Percentiles rank a stretch among this genome's conserved stretches.
These are phyloP conservation scores for Oeneis ivallda DNA, from an alignment of 2,888 invertebrate species.

Conservation along the genomic window DNA sequence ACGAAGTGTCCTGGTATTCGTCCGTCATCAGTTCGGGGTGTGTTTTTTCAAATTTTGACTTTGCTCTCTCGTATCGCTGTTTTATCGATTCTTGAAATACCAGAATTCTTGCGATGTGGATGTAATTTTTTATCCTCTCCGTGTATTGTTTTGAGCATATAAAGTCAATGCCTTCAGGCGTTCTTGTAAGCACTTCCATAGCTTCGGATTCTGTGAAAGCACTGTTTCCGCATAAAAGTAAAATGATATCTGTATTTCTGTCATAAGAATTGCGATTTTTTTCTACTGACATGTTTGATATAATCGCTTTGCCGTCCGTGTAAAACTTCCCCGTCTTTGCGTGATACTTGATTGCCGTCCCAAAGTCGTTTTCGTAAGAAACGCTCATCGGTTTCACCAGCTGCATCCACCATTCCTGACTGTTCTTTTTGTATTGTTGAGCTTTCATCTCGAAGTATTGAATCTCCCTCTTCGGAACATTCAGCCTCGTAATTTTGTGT, in stretches of 20 bases:
- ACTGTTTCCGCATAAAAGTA: slow-evolving; percentile 24
- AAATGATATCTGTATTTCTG: slow-evolving; percentile 13
- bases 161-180: slow-evolving; percentile 52
- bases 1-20: background rate
- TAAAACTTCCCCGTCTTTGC: background rate
- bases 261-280: slow-evolving; percentile 7
- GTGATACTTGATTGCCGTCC: background rate
- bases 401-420: slow-evolving; percentile 15
- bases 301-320: background rate
- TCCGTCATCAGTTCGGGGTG: slow-evolving; percentile 12
- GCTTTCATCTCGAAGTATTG: background rate
- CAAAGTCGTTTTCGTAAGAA: slow-evolving; percentile 4
- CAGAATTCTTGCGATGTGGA: slow-evolving; percentile 47
- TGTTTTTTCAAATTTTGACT: slow-evolving; percentile 3
- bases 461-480: slow-evolving; percentile 17
- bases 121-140: slow-evolving; percentile 55
- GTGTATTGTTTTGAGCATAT: slow-evolving; percentile 24
- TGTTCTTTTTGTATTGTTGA: background rate
- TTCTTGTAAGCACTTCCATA: slow-evolving; percentile 46
- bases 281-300: background rate
- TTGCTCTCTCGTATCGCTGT: slow-evolving; percentile 18
- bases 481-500: slow-evolving; percentile 7
- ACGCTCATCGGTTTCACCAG: slow-evolving; percentile 12
- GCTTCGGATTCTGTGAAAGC: slow-evolving; percentile 25
- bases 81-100: slow-evolving; percentile 25